phyloP scores from a whole-genome alignment of 2,888 invertebrate genomes.

The Panorpa germanica region DNA sequence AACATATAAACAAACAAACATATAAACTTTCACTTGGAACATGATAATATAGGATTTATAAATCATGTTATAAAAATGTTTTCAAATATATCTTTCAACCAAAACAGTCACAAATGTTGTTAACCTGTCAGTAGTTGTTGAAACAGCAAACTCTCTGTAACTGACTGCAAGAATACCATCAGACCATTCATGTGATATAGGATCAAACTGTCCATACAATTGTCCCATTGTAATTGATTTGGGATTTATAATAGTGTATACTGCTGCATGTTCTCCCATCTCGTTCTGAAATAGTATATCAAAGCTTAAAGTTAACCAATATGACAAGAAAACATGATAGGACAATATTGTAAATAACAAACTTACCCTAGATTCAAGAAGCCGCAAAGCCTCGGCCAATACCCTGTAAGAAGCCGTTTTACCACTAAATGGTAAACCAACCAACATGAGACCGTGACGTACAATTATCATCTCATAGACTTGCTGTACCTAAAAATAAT shows the following conservation, averaged over 20 bases:
- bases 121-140: conserved; percentile 47
- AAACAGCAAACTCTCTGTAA: conserved; percentile 63
- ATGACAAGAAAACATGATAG: background rate
- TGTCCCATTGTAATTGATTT: conserved; percentile 93
- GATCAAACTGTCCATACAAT: conserved; percentile 86
- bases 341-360: too few relatives aligned
- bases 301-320: conserved; percentile 3
- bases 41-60: too few relatives aligned
- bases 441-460: conserved; percentile 86
- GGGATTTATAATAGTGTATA: conserved; percentile 75
- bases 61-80: too few relatives aligned
- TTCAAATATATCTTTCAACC: conserved; percentile 3
- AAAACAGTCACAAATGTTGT: too few relatives aligned
- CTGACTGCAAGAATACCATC: conserved; percentile 76
- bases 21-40: too few relatives aligned
- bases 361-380: conserved; percentile 49
- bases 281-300: conserved; percentile 41
- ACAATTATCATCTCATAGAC: conserved; percentile 92
- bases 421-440: conserved; percentile 82
- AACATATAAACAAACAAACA: too few relatives aligned
- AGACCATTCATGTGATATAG: conserved; percentile 86
- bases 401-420: conserved; percentile 74
- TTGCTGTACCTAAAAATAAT: conserved; percentile 29
- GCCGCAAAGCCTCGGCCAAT: conserved; percentile 60
- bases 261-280: conserved; percentile 56